phyloP scores from a whole-genome alignment of 2,797 vertebrate species.

The Loris lydekkerianus region DNA sequence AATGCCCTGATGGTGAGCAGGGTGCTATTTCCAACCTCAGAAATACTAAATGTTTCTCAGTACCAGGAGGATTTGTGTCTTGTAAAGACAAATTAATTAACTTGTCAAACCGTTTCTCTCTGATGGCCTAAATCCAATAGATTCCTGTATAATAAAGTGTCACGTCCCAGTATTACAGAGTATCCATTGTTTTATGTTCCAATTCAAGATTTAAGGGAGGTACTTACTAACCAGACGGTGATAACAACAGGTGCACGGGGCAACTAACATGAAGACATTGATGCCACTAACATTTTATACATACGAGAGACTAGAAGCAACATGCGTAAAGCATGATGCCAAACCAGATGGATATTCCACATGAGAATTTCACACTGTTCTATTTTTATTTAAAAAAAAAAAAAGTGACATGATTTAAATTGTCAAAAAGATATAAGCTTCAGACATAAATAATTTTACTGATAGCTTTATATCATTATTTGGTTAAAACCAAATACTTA shows the following conservation, averaged over 20 bases:
- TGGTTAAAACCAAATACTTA: constrained; percentile 6
- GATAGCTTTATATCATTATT: background rate
- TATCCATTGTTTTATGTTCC: background rate
- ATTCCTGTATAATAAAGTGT: background rate
- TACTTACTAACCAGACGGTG: background rate
- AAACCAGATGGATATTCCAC: background rate
- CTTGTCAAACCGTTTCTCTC: constrained; percentile 31
- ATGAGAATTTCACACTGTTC: background rate
- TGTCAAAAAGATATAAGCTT: background rate
- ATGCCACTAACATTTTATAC: background rate
- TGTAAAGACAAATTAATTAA: constrained; percentile 54
- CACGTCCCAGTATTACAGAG: too few species aligned
- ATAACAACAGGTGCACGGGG: background rate
- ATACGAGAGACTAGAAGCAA: background rate
- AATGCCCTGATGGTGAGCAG: background rate
- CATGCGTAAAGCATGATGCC: background rate
- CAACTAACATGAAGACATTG: background rate
- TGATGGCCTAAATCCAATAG: background rate
- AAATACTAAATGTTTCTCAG: background rate
- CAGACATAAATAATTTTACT: background rate
- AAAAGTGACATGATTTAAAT: background rate
- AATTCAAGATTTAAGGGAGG: background rate
- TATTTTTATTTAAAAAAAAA: background rate
- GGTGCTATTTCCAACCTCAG: background rate
- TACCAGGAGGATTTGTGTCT: background rate